Base-by-base conservation (phyloP, 2,888 invertebrate genomes). In the Drosophila tanythrix region DNA sequence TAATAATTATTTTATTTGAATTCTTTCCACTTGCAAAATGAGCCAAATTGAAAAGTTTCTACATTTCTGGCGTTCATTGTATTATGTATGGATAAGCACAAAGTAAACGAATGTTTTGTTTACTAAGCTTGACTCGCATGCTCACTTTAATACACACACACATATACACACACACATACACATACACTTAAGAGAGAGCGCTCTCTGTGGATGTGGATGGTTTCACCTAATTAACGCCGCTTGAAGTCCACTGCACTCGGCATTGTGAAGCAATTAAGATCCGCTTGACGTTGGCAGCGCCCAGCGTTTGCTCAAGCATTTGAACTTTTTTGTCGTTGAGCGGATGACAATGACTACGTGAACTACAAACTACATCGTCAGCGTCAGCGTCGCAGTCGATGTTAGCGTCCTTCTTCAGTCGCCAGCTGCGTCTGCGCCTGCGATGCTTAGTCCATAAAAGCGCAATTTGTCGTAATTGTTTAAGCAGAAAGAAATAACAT, bases 391-490 rank as follows among this genome's bases (percentile, higher is more conserved):
- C 48, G 46, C 27, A 6, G 38, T 56, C 35, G 15, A 15, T n/a
- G 59, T 21, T 25, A 40, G 35, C 48, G 40, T 36, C 55, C n/a
- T 27, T 56, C 51, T 25, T 51, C 70, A 38, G 21, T 46, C 21
- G 38, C 55, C 67, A 29, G 53, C 67, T 66, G 40, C 70, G 48
- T 55, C 51, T 38, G 18, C 48, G 46, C 56, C 36, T 56, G 51
- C 50, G 64, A 48, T 38, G 43, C 70, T 65, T 52, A 83, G 85
- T 85, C 90, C 82, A 90, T 90, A 90, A 90, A 90, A 83, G 88
- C 81, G 87, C 91, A 90, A 90, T 90, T 90, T 90, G 90, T 90
- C 90, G 91, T 90, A 90, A 90, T 90, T 91, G 90, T 89, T 90
- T 91, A 90, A 87, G 91, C 88, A 88, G 90, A 91, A 91, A 85